Evolutionary conservation across 1,140 invertebrate genomes (phyloP), one percentile per base, ranked within the genome.

Genomic region (Lordiphosa stackelbergi): DNA sequence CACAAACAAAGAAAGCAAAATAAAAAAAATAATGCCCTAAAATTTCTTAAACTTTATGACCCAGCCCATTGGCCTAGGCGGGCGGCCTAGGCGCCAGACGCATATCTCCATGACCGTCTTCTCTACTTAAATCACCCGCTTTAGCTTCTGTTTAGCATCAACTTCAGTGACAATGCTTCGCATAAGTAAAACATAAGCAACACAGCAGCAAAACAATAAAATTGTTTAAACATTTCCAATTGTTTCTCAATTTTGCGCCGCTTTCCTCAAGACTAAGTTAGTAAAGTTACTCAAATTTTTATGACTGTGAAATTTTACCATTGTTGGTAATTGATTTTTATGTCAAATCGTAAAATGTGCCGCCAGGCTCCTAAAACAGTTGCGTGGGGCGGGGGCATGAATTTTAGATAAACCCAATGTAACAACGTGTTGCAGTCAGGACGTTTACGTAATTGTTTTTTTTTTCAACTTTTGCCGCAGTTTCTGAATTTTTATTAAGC

Each of bases 301-400:
- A 81, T 83, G 75, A 45, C 68, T 81, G 75, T 53, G 71, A 81
- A 81, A 81, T 81, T 75, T 75, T 75, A 62, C 62, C 75, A 81
- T 81, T 81, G 75, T 81, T 81, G 75, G 75, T 83, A 81, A 81
- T 81, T 81, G 75, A 81, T 81, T 81, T 81, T 81, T 81, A 81
- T 81, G 75, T 74, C 83, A 71, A 81, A 81, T 81, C 75, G 75
- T 81, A 81, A 81, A 81, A 81, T 61, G 61, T 38, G 48, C 49
- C 10, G 58, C 24, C 42, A 52, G 40, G 42, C 40, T 5, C 22
- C 16, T 11, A 24, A 5, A 28, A 8, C 3, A 36, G 13, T 37
- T 13, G 36, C 34, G 36, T 38, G 19, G 41, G 10, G 53, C 11
- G 37, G 42, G 38, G 51, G 58, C 75, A 79, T 79, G 75, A 79